A percentile compares a stretch with the other conserved stretches of the same genome.
phyloP scores from a whole-genome alignment of 2,797 vertebrate genomes.

The Intellagama lesueurii region DNA sequence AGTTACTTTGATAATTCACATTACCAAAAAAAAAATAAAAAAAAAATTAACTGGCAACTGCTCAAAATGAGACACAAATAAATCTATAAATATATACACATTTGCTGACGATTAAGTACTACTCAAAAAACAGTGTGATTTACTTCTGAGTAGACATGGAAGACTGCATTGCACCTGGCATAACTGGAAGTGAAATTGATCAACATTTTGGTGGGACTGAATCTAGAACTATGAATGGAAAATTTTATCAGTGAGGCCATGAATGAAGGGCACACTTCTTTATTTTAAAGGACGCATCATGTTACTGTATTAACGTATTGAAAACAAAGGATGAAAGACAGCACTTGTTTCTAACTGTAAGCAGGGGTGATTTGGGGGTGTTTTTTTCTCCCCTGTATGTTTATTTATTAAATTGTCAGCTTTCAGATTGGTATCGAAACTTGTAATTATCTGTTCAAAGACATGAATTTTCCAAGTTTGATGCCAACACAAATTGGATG shows the following conservation, averaged over 20 bases:
- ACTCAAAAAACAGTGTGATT: no score
- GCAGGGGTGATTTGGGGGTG: background rate
- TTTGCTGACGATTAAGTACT: background rate
- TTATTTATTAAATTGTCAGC: conserved; percentile 7
- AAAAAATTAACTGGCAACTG: background rate
- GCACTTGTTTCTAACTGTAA: background rate
- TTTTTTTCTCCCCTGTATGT: no score
- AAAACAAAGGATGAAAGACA: background rate
- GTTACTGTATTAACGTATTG: background rate
- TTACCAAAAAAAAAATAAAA: background rate
- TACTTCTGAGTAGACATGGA: background rate
- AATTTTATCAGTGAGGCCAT: background rate
- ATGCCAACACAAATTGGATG: background rate
- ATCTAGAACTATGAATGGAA: background rate
- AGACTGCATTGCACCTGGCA: background rate
- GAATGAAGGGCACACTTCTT: background rate
- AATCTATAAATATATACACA: no score
- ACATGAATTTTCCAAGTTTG: background rate
- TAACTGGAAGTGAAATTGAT: no score
- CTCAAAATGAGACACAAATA: background rate
- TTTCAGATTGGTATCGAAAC: background rate
- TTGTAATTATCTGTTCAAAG: background rate
- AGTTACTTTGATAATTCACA: background rate
- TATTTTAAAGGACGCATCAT: background rate
- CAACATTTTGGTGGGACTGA: background rate